These are phyloP conservation scores for Tetranychus truncatus DNA, from an alignment of 2,888 invertebrate genomes.

Conservation along the genomic window DNA sequence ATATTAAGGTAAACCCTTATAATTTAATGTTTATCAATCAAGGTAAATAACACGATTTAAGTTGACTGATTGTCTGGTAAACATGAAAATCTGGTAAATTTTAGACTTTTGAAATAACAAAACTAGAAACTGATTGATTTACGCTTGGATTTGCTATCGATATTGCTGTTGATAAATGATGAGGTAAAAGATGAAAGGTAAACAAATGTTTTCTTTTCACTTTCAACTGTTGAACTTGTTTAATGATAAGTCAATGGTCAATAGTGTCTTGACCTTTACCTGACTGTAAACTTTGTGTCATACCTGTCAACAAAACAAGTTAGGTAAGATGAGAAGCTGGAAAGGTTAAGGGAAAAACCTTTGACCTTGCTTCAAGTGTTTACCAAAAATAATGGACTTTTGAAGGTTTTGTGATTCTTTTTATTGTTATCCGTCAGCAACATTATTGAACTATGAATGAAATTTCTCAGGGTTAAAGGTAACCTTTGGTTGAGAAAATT, in stretches of 20 bases:
- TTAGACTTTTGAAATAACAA: too few relatives aligned
- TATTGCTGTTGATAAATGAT: too few relatives aligned
- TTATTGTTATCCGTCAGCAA: neutral
- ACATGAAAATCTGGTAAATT: too few relatives aligned
- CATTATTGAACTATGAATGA: neutral
- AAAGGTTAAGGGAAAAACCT: neutral
- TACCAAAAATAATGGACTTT: neutral
- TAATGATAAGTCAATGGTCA: neutral
- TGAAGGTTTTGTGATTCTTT: neutral
- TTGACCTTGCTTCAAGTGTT: neutral
- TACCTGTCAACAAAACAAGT: neutral
- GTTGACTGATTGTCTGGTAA: too few relatives aligned
- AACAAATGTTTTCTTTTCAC: neutral
- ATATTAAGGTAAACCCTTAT: neutral
- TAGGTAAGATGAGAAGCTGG: too few relatives aligned
- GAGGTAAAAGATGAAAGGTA: too few relatives aligned
- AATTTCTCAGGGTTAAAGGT: too few relatives aligned
- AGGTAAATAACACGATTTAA: too few relatives aligned
- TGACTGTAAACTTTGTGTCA: neutral
- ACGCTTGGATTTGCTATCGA: too few relatives aligned
- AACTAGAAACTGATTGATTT: too few relatives aligned
- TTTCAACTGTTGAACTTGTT: neutral
- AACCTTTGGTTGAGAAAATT: too few relatives aligned
- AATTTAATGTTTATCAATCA: too few relatives aligned
- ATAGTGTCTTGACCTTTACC: conserved; percentile 1